Percentiles rank a stretch among this genome's conserved stretches.
Evolutionary conservation across 2,113 vertebrate genomes (phyloP).

Genomic region (Capra hircus): DNA sequence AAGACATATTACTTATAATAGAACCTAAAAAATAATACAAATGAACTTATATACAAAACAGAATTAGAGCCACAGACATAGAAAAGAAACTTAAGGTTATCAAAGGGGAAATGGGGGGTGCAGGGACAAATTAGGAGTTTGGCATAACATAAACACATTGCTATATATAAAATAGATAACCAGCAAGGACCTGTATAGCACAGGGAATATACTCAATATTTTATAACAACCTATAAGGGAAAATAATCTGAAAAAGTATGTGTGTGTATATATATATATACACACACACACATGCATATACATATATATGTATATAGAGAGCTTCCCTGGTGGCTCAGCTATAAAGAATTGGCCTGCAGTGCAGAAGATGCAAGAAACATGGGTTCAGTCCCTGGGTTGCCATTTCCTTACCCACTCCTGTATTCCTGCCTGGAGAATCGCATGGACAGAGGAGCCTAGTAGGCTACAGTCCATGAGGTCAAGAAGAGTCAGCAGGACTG

Average conservation of each 20-base stretch:
- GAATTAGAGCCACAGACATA: not conserved
- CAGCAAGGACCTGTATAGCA: not conserved
- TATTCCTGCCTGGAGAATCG: not conserved
- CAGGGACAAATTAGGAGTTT: not conserved
- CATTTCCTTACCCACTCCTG: not conserved
- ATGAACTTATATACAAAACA: not conserved
- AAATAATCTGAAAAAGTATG: not conserved
- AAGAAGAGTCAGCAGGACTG: not conserved
- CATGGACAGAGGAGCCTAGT: not conserved
- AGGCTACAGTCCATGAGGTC: not conserved
- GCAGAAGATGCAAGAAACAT: not conserved
- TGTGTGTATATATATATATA: too few species aligned
- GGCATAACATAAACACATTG: not conserved
- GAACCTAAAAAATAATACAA: not conserved
- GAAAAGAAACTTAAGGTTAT: not conserved
- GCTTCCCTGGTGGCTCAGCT: not conserved
- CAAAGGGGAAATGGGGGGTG: not conserved
- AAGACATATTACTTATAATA: not conserved
- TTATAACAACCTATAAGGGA: not conserved
- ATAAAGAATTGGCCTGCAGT: not conserved
- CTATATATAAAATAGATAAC: not conserved
- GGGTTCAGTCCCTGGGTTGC: not conserved
- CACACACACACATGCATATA: rapidly evolving
- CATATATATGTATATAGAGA: not conserved
- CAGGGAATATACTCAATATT: not conserved